phyloP scores from a whole-genome alignment of 1,140 invertebrate species.

The Calliphora vicina region DNA sequence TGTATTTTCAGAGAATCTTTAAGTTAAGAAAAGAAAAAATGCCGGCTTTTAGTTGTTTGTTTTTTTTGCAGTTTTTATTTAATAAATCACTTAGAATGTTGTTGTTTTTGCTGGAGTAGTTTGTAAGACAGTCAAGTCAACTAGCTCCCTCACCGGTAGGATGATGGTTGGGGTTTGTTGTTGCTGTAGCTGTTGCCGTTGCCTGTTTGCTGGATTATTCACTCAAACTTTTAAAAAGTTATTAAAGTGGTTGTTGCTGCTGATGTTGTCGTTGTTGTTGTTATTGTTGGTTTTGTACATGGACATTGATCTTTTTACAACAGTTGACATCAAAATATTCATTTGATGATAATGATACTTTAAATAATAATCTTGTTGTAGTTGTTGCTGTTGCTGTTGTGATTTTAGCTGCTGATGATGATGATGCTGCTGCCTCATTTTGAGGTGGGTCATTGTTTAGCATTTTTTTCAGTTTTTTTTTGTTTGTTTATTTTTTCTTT shows the following conservation, averaged over 20 bases:
- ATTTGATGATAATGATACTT: constrained; percentile 23
- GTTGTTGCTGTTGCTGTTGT: background rate
- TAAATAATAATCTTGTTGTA: background rate
- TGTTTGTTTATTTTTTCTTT: background rate
- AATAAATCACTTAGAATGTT: background rate
- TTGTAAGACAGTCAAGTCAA: background rate
- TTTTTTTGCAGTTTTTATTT: background rate
- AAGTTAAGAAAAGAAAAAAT: background rate
- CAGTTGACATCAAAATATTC: constrained; percentile 28
- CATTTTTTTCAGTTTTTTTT: background rate
- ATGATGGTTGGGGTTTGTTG: background rate
- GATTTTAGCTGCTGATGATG: background rate
- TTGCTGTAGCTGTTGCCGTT: background rate
- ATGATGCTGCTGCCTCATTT: constrained; percentile 13
- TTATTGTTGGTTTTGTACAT: background rate
- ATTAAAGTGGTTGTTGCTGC: background rate
- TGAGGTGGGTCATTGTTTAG: constrained; percentile 26
- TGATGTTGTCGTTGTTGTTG: background rate
- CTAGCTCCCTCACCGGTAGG: background rate
- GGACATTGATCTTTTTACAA: constrained; percentile 25
- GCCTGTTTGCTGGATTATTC: background rate
- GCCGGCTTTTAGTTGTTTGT: background rate
- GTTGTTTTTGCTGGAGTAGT: background rate
- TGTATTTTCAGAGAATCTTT: no score
- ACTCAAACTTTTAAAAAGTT: background rate